phyloP scores from a whole-genome alignment of 2,888 invertebrate genomes.

The Teleogryllus oceanicus region DNA sequence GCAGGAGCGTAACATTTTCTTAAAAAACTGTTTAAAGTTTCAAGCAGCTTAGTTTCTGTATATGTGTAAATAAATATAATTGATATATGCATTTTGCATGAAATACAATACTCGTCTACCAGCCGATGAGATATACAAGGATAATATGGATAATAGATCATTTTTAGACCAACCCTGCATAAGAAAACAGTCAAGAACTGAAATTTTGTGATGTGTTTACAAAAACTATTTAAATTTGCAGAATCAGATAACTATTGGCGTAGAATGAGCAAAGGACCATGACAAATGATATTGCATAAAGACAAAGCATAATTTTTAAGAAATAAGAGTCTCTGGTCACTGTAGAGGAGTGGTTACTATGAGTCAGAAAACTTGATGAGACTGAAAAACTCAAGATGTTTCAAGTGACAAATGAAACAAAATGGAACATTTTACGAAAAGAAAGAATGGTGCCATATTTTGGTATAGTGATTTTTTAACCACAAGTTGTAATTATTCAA shows the following conservation, averaged over 20 bases:
- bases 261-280: not conserved
- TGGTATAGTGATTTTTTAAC: slow-evolving; percentile 18
- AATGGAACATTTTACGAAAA: slow-evolving; percentile 4
- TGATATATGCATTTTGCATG: not conserved
- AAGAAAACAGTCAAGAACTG: not conserved
- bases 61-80: slow-evolving; percentile 10
- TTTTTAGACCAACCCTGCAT: not conserved
- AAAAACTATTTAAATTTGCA: not conserved
- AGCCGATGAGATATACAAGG: not conserved
- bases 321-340: not conserved
- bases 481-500: slow-evolving; percentile 12
- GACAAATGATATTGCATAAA: not conserved
- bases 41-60: not conserved
- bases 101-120: not conserved
- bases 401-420: slow-evolving; percentile 9
- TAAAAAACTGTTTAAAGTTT: not conserved
- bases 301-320: not conserved
- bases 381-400: slow-evolving; percentile 10
- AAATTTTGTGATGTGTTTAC: slow-evolving; percentile 11
- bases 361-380: not conserved
- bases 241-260: not conserved
- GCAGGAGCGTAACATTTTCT: not conserved
- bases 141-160: not conserved
- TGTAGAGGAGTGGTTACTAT: not conserved
- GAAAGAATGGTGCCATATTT: slow-evolving; percentile 11